Evolutionary conservation across 2,888 invertebrate genomes (phyloP).

Genomic region (Agonopterix heracliana): DNA sequence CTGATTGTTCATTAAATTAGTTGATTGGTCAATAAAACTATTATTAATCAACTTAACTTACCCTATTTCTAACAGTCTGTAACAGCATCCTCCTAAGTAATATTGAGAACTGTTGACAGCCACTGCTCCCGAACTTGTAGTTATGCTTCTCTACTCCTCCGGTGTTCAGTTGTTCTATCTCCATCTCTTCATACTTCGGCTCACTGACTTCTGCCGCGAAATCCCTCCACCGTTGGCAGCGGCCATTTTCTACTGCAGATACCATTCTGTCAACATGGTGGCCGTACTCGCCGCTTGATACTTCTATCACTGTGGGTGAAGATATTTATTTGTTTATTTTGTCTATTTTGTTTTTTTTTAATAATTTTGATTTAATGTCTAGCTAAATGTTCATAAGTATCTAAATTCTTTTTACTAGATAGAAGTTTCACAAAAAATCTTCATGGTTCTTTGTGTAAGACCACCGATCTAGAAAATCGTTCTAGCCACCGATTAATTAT

Average conservation of each 20-base stretch:
- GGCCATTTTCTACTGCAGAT: constrained; percentile 80
- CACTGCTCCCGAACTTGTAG: constrained; percentile 74
- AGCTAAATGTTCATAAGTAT: no score
- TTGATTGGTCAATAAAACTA: background rate
- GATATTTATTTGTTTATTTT: background rate
- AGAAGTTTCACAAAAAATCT: no score
- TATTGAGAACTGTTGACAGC: constrained; percentile 81
- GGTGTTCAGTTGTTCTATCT: constrained; percentile 59
- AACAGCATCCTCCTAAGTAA: constrained; percentile 82
- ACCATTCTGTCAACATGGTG: constrained; percentile 82
- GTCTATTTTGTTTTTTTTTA: no score
- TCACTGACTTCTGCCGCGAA: constrained; percentile 32
- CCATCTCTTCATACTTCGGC: constrained; percentile 16
- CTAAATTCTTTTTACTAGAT: no score
- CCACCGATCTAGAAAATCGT: no score
- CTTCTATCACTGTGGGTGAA: constrained; percentile 81
- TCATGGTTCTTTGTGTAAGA: no score
- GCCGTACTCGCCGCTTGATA: constrained; percentile 88
- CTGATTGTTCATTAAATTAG: no score
- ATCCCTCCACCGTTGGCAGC: constrained; percentile 70
- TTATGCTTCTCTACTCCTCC: constrained; percentile 64
- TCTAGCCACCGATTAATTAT: no score
- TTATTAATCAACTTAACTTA: constrained; percentile 23
- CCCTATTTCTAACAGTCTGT: constrained; percentile 86
- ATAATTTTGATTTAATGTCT: no score